Conservation (phyloP, 2,113 vertebrate genomes). For the Osmerus mordax region DNA sequence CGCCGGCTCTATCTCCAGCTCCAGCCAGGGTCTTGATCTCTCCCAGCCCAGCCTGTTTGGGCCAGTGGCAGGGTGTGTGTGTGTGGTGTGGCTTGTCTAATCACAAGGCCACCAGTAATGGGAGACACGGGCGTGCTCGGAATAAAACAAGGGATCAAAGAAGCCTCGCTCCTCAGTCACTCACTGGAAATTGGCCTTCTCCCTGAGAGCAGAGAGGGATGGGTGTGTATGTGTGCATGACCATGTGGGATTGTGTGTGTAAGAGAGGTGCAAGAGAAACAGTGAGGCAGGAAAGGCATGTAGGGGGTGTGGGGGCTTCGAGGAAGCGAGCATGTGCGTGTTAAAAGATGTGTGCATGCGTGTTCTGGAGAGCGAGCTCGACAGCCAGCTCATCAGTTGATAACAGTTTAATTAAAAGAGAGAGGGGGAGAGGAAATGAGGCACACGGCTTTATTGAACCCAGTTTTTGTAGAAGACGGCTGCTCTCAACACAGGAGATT, state of each 20-base stretch:
- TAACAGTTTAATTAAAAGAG: slow-evolving; percentile 36
- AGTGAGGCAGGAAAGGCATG: background rate
- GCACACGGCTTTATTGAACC: no score
- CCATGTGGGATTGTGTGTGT: slow-evolving; percentile 16
- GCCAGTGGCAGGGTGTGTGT: background rate
- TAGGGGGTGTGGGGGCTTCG: slow-evolving; percentile 10
- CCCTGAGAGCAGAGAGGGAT: background rate
- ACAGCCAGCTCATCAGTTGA: slow-evolving; percentile 25
- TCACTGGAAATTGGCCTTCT: background rate
- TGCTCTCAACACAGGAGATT: no score
- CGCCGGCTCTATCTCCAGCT: no score
- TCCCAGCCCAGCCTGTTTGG: background rate
- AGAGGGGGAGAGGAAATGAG: background rate
- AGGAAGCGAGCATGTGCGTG: background rate
- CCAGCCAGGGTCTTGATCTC: no score
- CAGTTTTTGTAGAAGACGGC: no score
- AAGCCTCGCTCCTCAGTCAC: background rate
- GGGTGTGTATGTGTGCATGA: slow-evolving; percentile 12
- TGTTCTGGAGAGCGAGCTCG: background rate
- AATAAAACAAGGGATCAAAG: slow-evolving; percentile 8
- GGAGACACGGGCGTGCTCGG: slow-evolving; percentile 14
- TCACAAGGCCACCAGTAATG: background rate
- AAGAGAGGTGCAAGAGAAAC: background rate
- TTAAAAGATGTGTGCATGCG: no score
- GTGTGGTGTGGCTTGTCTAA: background rate